These are phyloP conservation scores for Drosophila watanabei DNA, from an alignment of 1,140 invertebrate genomes.

Conservation along the genomic window DNA sequence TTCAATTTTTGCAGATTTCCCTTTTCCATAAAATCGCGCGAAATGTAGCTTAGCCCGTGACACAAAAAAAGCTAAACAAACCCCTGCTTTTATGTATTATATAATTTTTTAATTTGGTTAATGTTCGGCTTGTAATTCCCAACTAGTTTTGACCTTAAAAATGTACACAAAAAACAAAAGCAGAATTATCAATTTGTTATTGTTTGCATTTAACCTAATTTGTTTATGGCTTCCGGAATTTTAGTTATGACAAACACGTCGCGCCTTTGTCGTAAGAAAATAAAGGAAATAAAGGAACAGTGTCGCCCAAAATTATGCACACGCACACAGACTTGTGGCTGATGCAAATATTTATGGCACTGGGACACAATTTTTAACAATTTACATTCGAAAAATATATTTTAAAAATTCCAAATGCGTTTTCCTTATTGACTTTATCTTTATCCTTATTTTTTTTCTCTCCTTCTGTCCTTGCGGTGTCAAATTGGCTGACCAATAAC, in stretches of 20 bases:
- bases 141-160: constrained; percentile 8
- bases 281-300: constrained; percentile 26
- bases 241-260: constrained; percentile 71
- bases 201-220: constrained; percentile 74
- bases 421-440: constrained; percentile 35
- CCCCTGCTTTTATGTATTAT: constrained; percentile 5
- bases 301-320: constrained; percentile 41
- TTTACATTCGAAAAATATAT: constrained; percentile 36
- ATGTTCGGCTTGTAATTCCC: neutral
- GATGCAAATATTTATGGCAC: constrained; percentile 51
- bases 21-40: constrained; percentile 20
- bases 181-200: constrained; percentile 61
- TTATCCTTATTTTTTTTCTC: constrained; percentile 15
- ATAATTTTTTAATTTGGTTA: constrained; percentile 19
- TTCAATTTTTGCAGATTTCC: neutral
- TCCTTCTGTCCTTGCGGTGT: constrained; percentile 25
- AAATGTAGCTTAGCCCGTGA: constrained; percentile 17
- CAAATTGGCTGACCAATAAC: constrained; percentile 69
- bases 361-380: constrained; percentile 45
- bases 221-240: constrained; percentile 15
- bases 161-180: neutral
- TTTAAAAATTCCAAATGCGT: constrained; percentile 63
- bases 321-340: constrained; percentile 25
- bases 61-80: constrained; percentile 7
- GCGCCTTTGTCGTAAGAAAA: constrained; percentile 18